Conservation (phyloP, 30 jellyfish, hydroid and myxozoan genomes). For the Aurelia aurita region DNA sequence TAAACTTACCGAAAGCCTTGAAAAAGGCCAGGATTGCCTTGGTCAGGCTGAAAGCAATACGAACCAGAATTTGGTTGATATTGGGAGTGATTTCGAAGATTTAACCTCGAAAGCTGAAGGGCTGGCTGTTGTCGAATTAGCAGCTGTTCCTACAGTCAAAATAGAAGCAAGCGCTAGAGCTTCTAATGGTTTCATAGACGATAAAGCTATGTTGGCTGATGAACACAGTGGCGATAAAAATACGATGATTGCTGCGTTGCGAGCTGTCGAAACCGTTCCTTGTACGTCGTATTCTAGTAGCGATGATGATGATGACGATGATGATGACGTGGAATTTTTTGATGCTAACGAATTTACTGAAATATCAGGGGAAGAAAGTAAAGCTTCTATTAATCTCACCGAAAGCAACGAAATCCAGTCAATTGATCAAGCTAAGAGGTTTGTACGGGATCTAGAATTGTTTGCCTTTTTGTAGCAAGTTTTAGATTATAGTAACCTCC, state of each 20-base stretch:
- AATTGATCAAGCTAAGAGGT: too few species aligned
- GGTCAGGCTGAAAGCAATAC: not conserved
- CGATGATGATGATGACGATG: slow-evolving; percentile 97
- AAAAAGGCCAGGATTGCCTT: slow-evolving; percentile 28
- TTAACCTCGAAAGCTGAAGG: slow-evolving; percentile 4
- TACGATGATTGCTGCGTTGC: slow-evolving; percentile 35
- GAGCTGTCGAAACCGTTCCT: slow-evolving; percentile 89
- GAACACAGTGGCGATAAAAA: not conserved
- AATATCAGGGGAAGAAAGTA: slow-evolving; percentile 32
- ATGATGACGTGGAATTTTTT: slow-evolving; percentile 82
- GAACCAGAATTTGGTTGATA: not conserved
- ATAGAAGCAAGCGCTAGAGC: slow-evolving; percentile 2
- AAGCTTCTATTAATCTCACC: too few species aligned
- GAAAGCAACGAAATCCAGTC: too few species aligned
- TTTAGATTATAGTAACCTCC: too few species aligned
- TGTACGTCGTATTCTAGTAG: slow-evolving; percentile 89
- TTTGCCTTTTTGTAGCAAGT: too few species aligned
- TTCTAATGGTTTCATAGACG: not conserved
- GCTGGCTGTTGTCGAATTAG: not conserved
- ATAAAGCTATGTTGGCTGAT: slow-evolving; percentile 1
- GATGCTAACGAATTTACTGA: slow-evolving; percentile 87
- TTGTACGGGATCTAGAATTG: too few species aligned
- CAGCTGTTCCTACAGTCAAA: slow-evolving; percentile 6
- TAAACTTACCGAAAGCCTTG: not conserved
- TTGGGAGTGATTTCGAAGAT: slow-evolving; percentile 44